Evolutionary conservation across 2,888 invertebrate species (phyloP).

Genomic region (Hoplodrina blanda): DNA sequence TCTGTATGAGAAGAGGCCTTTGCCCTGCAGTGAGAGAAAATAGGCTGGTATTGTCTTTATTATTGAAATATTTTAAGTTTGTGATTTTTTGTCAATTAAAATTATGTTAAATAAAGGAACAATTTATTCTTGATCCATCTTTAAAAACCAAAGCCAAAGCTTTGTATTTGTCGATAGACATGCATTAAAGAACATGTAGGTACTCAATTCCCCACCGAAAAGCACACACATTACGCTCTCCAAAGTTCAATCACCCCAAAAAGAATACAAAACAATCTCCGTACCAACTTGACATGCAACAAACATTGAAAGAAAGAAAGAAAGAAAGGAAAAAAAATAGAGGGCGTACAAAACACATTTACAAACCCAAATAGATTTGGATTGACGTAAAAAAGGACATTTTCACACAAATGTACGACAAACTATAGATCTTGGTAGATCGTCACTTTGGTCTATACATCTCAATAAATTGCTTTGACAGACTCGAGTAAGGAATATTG

Average conservation of each 20-base stretch:
- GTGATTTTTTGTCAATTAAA: no score
- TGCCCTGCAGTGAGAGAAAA: no score
- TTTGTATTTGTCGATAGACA: background rate
- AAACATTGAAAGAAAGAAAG: slow-evolving; percentile 25
- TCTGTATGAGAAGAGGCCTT: no score
- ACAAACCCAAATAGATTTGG: slow-evolving; percentile 65
- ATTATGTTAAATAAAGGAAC: no score
- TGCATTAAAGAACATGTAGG: background rate
- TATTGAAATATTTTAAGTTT: no score
- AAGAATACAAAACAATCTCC: slow-evolving; percentile 30
- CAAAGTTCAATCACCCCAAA: slow-evolving; percentile 24
- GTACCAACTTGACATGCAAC: slow-evolving; percentile 30
- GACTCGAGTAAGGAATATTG: slow-evolving; percentile 49
- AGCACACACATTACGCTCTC: slow-evolving; percentile 30
- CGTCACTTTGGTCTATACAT: slow-evolving; percentile 71
- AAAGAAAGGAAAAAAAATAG: slow-evolving; percentile 27
- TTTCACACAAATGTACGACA: slow-evolving; percentile 56
- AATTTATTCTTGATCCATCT: no score
- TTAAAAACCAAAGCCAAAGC: background rate
- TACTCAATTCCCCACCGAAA: slow-evolving; percentile 18
- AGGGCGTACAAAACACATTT: slow-evolving; percentile 56
- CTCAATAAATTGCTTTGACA: slow-evolving; percentile 82
- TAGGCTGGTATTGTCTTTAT: no score
- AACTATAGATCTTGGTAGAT: slow-evolving; percentile 59
- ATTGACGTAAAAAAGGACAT: slow-evolving; percentile 64